Conservation (phyloP, 37 sponge, comb jelly and placozoan genomes). For the Lycopodina hypogea region DNA sequence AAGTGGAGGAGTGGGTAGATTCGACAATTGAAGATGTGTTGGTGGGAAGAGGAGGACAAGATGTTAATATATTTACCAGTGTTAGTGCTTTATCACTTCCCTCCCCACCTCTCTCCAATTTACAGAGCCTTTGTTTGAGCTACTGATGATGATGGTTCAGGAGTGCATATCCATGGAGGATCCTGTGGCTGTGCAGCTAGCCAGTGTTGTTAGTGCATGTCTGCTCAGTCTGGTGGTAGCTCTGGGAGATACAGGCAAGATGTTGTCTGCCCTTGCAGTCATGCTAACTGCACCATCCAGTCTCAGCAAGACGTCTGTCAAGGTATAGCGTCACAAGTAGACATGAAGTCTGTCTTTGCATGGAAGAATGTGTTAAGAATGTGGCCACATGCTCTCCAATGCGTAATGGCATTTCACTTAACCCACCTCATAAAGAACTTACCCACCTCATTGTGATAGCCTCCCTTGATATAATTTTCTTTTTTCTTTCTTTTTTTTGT, state of each 20-base stretch:
- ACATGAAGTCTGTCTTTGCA: not conserved
- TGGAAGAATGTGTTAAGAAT: not conserved
- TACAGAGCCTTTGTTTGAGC: slow-evolving; percentile 75
- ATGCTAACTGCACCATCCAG: slow-evolving; percentile 49
- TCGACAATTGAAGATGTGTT: too few species aligned
- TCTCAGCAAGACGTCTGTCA: slow-evolving; percentile 25
- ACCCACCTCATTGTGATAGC: too few species aligned
- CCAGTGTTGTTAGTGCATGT: slow-evolving; percentile 74
- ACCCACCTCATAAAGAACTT: too few species aligned
- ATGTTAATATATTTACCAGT: not conserved
- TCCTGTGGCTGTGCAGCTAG: slow-evolving; percentile 33
- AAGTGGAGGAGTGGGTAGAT: too few species aligned
- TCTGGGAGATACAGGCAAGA: slow-evolving; percentile 78
- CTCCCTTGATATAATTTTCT: too few species aligned
- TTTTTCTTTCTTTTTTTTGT: too few species aligned
- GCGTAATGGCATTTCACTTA: not conserved
- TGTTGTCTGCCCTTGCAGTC: slow-evolving; percentile 66
- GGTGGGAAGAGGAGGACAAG: too few species aligned
- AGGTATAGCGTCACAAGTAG: too few species aligned
- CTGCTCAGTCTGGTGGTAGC: slow-evolving; percentile 80
- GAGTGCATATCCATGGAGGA: slow-evolving; percentile 30
- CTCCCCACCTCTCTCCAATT: not conserved
- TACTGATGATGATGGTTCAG: slow-evolving; percentile 79
- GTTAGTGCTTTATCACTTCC: not conserved
- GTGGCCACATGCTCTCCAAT: not conserved